Conservation (phyloP, 2,797 vertebrate genomes). For the Novumbra hubbsi region DNA sequence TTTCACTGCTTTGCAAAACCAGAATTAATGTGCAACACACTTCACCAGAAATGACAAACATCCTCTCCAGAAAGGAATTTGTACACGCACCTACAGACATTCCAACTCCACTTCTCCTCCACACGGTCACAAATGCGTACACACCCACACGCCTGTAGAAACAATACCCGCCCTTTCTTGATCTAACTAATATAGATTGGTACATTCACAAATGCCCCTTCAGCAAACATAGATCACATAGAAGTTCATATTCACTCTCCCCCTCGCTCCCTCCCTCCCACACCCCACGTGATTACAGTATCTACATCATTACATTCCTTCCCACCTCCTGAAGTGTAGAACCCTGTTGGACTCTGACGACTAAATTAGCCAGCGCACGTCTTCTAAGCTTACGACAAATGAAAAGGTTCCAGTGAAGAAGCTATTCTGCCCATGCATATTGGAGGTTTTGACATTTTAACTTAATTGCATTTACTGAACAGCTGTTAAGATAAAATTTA, state of each 20-base stretch:
- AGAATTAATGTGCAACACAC: conserved; percentile 96
- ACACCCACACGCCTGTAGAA: conserved; percentile 11
- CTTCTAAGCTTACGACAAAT: conserved; percentile 67
- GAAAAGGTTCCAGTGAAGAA: conserved; percentile 68
- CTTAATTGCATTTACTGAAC: conserved; percentile 65
- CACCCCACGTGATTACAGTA: conserved; percentile 55
- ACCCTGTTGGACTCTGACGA: conserved; percentile 57
- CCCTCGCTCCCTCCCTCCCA: conserved; percentile 41
- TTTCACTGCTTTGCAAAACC: conserved; percentile 86
- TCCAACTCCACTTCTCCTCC: neutral
- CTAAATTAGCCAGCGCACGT: conserved; percentile 60
- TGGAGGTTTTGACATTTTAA: conserved; percentile 72
- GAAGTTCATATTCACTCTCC: conserved; percentile 42
- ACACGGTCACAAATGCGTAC: neutral
- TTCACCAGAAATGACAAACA: conserved; percentile 87
- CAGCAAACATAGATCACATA: conserved; percentile 53
- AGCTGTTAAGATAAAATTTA: conserved; percentile 25
- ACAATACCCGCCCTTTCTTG: neutral
- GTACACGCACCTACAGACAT: conserved; percentile 19
- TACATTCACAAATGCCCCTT: conserved; percentile 43
- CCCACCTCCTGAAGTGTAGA: conserved; percentile 53
- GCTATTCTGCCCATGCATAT: conserved; percentile 72
- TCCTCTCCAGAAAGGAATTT: conserved; percentile 88
- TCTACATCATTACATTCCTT: conserved; percentile 59
- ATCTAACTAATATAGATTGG: conserved; percentile 15